A percentile compares a stretch with the other conserved stretches of the same genome.
phyloP scores from a whole-genome alignment of 2,888 invertebrate genomes.

The Blera fallax region DNA sequence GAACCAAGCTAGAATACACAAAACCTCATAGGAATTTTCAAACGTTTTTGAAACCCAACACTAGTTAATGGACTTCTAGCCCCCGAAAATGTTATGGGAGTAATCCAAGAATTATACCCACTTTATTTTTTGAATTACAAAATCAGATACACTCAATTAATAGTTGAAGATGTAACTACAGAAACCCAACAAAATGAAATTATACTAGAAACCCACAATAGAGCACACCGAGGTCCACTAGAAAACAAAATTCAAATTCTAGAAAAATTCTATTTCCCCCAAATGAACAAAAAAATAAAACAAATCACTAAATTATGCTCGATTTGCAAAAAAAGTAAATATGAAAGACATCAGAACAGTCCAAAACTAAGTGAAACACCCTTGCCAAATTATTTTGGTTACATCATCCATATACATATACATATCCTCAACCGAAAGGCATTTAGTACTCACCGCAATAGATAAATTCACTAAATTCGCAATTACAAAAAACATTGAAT shows the following conservation, averaged over 20 bases:
- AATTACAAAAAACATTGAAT: no score
- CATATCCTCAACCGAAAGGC: slow-evolving; percentile 18
- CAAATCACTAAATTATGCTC: background rate
- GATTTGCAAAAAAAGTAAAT: slow-evolving; percentile 13
- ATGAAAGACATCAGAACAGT: slow-evolving; percentile 31
- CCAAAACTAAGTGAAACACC: slow-evolving; percentile 19
- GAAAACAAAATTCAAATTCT: slow-evolving; percentile 46
- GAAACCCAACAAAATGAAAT: slow-evolving; percentile 14
- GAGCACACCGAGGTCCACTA: background rate
- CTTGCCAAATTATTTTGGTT: slow-evolving; percentile 25
- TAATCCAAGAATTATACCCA: background rate
- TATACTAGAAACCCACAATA: slow-evolving; percentile 25
- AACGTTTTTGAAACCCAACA: background rate
- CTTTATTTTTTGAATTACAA: slow-evolving; percentile 2
- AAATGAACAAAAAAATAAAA: slow-evolving; percentile 40
- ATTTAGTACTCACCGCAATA: slow-evolving; percentile 12
- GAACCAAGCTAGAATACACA: background rate
- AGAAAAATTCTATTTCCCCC: slow-evolving; percentile 61
- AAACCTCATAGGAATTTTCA: slow-evolving; percentile 7
- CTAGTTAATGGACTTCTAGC: background rate
- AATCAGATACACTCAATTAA: slow-evolving; percentile 14
- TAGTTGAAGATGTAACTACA: slow-evolving; percentile 25
- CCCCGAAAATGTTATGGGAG: background rate
- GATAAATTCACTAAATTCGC: slow-evolving; percentile 15
- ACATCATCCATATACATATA: slow-evolving; percentile 43